phyloP scores from a whole-genome alignment of 2,797 vertebrate species.

The Limosa lapponica region DNA sequence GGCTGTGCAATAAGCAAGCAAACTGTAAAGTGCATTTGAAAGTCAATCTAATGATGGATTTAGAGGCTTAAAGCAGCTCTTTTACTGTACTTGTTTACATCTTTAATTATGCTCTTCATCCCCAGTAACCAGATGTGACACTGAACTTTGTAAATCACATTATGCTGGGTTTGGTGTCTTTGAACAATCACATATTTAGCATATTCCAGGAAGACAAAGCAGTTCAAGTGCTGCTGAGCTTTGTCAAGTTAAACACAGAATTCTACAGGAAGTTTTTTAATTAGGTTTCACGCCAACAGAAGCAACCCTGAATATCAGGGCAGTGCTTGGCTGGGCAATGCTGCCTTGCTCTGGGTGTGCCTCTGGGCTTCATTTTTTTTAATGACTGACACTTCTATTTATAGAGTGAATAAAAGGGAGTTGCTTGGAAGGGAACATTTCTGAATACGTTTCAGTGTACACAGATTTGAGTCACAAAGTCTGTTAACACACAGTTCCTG shows the following conservation, averaged over 20 bases:
- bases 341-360: neutral
- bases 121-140: neutral
- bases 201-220: neutral
- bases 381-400: slow-evolving; percentile 38
- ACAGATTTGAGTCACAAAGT: slow-evolving; percentile 72
- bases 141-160: neutral
- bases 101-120: neutral
- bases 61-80: neutral
- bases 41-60: neutral
- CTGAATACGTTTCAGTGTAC: slow-evolving; percentile 65
- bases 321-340: neutral
- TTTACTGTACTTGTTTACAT: neutral
- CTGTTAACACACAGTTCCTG: slow-evolving; percentile 75
- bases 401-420: slow-evolving; percentile 60
- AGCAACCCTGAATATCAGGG: neutral
- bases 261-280: neutral
- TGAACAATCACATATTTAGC: neutral
- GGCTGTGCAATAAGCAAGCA: neutral
- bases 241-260: neutral
- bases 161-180: neutral
- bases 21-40: neutral
- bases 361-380: neutral
- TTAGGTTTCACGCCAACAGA: neutral
- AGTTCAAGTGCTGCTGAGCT: neutral
- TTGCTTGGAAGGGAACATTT: slow-evolving; percentile 65